phyloP scores from a whole-genome alignment of 2,797 vertebrate genomes.

The Cacajao melanocephalus region DNA sequence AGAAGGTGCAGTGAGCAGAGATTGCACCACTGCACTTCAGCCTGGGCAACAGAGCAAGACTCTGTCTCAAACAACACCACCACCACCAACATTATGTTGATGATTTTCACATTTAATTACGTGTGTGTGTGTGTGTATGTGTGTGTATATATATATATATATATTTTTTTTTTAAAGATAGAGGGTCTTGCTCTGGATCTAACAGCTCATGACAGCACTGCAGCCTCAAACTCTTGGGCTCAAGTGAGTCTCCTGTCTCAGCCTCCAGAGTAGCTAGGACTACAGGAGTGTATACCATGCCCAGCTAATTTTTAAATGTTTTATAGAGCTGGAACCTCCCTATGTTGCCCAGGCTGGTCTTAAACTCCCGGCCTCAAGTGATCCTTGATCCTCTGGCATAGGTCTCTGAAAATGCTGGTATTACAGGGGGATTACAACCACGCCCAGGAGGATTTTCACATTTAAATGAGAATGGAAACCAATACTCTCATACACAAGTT shows the following conservation, averaged over 20 bases:
- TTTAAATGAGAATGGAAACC: slow-evolving; percentile 5
- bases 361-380: background rate
- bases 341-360: background rate
- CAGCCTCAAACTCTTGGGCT: background rate
- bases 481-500: background rate
- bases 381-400: background rate
- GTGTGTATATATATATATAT: background rate
- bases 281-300: background rate
- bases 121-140: too few relatives aligned
- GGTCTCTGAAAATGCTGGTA: background rate
- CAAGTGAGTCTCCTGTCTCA: background rate
- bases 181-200: background rate
- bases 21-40: too few relatives aligned
- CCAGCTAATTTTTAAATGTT: background rate
- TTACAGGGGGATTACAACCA: background rate
- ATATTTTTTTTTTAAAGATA: too few relatives aligned
- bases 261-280: background rate
- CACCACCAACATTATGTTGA: too few relatives aligned
- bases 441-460: background rate
- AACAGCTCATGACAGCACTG: background rate
- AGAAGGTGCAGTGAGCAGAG: too few relatives aligned
- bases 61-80: too few relatives aligned
- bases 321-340: background rate
- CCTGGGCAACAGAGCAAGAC: too few relatives aligned
- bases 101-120: too few relatives aligned